Percentiles rank a stretch among this genome's conserved stretches.
These are phyloP conservation scores for Drosophila mimetica DNA, from an alignment of 2,888 invertebrate species.

Conservation along the genomic window DNA sequence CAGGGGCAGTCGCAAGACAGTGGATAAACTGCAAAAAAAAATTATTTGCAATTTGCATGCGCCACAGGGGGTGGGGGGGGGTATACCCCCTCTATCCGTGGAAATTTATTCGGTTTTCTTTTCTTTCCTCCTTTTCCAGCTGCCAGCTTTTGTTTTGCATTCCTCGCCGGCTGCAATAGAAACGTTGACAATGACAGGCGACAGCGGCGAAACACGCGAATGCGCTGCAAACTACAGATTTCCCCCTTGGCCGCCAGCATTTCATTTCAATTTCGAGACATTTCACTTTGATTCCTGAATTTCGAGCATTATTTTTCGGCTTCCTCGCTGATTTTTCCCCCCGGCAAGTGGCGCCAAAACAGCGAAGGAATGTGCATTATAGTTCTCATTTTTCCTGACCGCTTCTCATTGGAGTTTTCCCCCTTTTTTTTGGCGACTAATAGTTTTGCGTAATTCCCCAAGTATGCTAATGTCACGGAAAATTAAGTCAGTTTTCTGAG, in stretches of 20 bases:
- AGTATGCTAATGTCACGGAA: neutral
- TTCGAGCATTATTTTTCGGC: slow-evolving; percentile 18
- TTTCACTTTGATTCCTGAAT: slow-evolving; percentile 57
- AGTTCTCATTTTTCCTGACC: neutral
- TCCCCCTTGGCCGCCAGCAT: neutral
- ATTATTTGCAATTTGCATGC: slow-evolving; percentile 71
- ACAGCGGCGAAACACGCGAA: slow-evolving; percentile 40
- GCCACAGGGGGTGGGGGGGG: slow-evolving; percentile 1
- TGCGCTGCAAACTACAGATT: slow-evolving; percentile 30
- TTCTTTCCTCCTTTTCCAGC: neutral
- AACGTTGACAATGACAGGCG: slow-evolving; percentile 70
- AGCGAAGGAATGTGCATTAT: neutral
- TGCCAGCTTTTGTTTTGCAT: slow-evolving; percentile 22
- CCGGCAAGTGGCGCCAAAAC: neutral
- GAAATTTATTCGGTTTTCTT: slow-evolving; percentile 59
- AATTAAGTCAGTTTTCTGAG: neutral
- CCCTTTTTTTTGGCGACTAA: neutral
- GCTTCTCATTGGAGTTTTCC: neutral
- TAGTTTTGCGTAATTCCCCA: neutral
- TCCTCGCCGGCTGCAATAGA: slow-evolving; percentile 54
- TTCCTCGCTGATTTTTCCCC: slow-evolving; percentile 3
- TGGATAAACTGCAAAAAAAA: slow-evolving; percentile 31
- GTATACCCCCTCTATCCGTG: neutral
- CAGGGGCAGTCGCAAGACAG: slow-evolving; percentile 36
- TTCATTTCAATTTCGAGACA: slow-evolving; percentile 68